These are phyloP conservation scores for Brachyopa scutellaris DNA, from an alignment of 2,888 invertebrate genomes.

Conservation along the genomic window DNA sequence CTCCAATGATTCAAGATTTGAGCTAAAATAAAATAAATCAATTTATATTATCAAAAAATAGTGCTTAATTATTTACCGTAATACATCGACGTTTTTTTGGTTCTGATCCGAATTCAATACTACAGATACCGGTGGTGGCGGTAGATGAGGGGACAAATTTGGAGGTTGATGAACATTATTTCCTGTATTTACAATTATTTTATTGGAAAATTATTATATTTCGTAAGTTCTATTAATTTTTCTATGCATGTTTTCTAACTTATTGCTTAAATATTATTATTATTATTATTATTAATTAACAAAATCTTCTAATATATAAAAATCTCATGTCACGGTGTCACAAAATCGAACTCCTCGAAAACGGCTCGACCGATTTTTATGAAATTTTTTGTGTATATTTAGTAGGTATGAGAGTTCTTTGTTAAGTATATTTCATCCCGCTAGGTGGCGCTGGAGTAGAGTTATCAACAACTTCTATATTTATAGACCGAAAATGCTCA, in stretches of 20 bases:
- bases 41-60: background rate
- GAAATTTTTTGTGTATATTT: too few relatives aligned
- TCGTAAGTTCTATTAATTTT: too few relatives aligned
- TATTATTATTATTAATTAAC: background rate
- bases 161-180: slow-evolving; percentile 75
- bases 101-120: slow-evolving; percentile 76
- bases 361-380: too few relatives aligned
- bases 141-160: slow-evolving; percentile 73
- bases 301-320: too few relatives aligned
- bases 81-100: slow-evolving; percentile 79
- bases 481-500: too few relatives aligned
- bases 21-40: slow-evolving; percentile 73
- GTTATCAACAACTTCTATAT: too few relatives aligned
- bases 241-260: too few relatives aligned
- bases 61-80: slow-evolving; percentile 76
- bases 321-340: too few relatives aligned
- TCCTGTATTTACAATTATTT: slow-evolving; percentile 40
- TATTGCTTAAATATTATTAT: too few relatives aligned
- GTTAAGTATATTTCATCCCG: background rate
- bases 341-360: too few relatives aligned
- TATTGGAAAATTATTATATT: too few relatives aligned
- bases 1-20: slow-evolving; percentile 81
- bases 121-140: slow-evolving; percentile 73
- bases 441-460: too few relatives aligned
- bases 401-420: background rate